These are phyloP conservation scores for Zaprionus ornatus DNA, from an alignment of 1,140 invertebrate species.

Conservation along the genomic window DNA sequence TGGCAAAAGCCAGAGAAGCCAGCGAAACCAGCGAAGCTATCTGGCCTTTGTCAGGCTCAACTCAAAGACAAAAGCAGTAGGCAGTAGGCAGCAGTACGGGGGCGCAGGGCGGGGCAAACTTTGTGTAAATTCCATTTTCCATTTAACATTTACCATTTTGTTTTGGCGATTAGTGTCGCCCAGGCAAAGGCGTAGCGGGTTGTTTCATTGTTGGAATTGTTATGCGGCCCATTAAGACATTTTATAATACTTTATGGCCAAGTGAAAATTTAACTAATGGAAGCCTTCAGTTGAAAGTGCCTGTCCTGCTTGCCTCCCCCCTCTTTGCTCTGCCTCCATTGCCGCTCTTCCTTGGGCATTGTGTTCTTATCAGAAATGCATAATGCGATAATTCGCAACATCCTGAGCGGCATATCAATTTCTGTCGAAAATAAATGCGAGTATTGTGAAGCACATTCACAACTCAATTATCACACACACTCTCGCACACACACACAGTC, in stretches of 20 bases:
- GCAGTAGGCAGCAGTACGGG: too few relatives aligned
- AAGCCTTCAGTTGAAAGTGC: slow-evolving; percentile 9
- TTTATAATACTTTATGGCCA: slow-evolving; percentile 79
- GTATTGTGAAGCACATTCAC: slow-evolving; percentile 62
- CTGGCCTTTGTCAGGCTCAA: slow-evolving; percentile 66
- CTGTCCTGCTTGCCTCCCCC: not conserved
- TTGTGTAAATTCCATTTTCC: slow-evolving; percentile 81
- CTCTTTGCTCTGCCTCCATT: not conserved
- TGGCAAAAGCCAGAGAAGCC: slow-evolving; percentile 53
- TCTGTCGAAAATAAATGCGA: slow-evolving; percentile 15
- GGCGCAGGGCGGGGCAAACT: slow-evolving; percentile 36
- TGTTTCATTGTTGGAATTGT: slow-evolving; percentile 76
- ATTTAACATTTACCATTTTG: not conserved
- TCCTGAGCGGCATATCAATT: slow-evolving; percentile 71
- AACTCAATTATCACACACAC: slow-evolving; percentile 78
- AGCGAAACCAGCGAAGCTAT: slow-evolving; percentile 38
- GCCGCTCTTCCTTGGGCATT: not conserved
- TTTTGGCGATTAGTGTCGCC: slow-evolving; percentile 81
- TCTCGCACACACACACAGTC: slow-evolving; percentile 8
- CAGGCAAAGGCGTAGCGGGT: slow-evolving; percentile 23
- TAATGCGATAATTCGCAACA: slow-evolving; percentile 74
- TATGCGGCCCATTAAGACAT: slow-evolving; percentile 79
- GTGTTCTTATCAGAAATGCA: slow-evolving; percentile 50
- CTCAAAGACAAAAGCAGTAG: slow-evolving; percentile 35
- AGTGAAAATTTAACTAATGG: slow-evolving; percentile 69